Base-by-base conservation (phyloP, 37 sponge, comb jelly and placozoan genomes). In the Halichondria panicea region DNA sequence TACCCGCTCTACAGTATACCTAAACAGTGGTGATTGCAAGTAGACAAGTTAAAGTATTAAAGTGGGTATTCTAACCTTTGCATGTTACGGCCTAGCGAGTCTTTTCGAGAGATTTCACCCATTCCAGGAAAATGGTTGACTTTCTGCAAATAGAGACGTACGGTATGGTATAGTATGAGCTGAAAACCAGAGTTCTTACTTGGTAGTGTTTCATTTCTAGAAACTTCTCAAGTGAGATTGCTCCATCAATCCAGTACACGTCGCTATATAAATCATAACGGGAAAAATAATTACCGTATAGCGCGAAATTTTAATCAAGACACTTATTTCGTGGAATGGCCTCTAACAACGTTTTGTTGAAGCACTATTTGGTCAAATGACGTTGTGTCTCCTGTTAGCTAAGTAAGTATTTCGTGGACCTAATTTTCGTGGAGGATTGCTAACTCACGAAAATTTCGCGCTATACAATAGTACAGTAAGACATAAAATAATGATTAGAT, bases 101-200 rank as follows among this genome's bases (percentile, higher is more conserved):
- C 96, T 55, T 95, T 95, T 34, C 96, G 61, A 27, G 71, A 77
- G 36, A 95, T 91, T 53, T 88, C 96, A 24, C 87, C 92, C 96
- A 95, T 95, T 9, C 96, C 96, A 61, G 96, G 89, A 64, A 95
- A 95, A 63, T 95, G 96, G 66, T 95, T 95, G 45, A 95, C 77
- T 24, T 72, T 52, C 89, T 94, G 75, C 12, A 61, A 4, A 66
- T 4, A 60, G 11, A 0, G 37, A 65, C 22, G 35, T 0, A 66
- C 2, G 22, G 24, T 42, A 1, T 63, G 37, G 19, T 25, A 63
- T 4, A 4, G 19, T 35, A 66, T 35, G 22, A 25, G 33, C 13
- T 5, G 39, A 18, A 40, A 34, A 19, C 37, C 39, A 7, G 27
- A 54, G 15, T 38, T 2, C 36, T 46, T 46, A 91, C 92, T 57